phyloP scores from a whole-genome alignment of 2,888 invertebrate species.

The Eupithecia centaureata region DNA sequence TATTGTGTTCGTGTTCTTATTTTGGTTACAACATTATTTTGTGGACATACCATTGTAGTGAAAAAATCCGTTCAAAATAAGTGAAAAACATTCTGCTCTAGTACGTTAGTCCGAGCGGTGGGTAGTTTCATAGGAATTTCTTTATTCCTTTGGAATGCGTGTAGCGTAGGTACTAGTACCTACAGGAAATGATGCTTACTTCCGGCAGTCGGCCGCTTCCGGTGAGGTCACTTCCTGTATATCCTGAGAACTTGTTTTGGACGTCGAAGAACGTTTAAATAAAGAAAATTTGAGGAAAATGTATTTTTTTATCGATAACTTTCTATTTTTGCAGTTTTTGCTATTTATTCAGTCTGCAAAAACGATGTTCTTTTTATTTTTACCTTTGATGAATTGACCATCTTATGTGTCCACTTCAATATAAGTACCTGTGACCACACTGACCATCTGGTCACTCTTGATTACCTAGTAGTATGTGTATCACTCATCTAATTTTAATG shows the following conservation, averaged over 20 bases:
- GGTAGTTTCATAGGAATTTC: conserved; percentile 14
- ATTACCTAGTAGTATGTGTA: too few species aligned
- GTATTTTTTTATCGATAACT: neutral
- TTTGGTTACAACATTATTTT: neutral
- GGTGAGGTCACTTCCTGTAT: conserved; percentile 51
- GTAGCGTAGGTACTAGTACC: conserved; percentile 36
- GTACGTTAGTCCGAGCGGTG: neutral
- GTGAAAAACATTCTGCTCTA: neutral
- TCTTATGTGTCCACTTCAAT: neutral
- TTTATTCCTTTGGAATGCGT: conserved; percentile 29
- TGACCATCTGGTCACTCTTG: too few species aligned
- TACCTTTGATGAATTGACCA: neutral
- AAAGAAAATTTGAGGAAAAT: neutral
- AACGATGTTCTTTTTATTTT: neutral
- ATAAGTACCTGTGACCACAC: too few species aligned
- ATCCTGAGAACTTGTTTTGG: conserved; percentile 20
- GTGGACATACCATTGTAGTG: neutral
- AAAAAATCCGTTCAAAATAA: neutral
- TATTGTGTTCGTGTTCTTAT: neutral
- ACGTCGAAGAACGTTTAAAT: neutral
- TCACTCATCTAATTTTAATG: too few species aligned
- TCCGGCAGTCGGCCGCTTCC: conserved; percentile 61
- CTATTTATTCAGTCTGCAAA: neutral
- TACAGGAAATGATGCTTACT: conserved; percentile 66
- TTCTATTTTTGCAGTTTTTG: neutral